phyloP scores from a whole-genome alignment of 1,140 invertebrate genomes.

The Diorhabda sublineata region DNA sequence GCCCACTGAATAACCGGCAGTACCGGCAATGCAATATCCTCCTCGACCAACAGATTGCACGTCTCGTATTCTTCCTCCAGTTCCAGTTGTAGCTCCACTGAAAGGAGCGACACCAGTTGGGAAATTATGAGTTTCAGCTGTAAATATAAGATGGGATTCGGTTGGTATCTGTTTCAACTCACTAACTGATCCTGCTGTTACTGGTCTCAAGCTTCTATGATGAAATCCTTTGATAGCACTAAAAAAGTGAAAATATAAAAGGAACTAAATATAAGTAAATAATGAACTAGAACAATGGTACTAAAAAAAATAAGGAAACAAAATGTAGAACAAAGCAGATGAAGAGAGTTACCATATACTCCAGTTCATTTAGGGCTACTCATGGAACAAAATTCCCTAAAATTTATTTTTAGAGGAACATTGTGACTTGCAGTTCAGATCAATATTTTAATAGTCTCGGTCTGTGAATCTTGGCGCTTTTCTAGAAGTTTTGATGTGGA shows the following conservation, averaged over 20 bases:
- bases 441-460: too few relatives aligned
- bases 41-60: conserved; percentile 90
- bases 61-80: conserved; percentile 91
- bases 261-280: too few relatives aligned
- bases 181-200: conserved; percentile 58
- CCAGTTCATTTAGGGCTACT: too few relatives aligned
- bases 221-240: conserved; percentile 87
- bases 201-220: conserved; percentile 62
- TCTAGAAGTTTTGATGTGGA: too few relatives aligned
- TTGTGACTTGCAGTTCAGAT: too few relatives aligned
- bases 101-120: conserved; percentile 92
- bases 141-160: conserved; percentile 92
- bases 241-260: conserved; percentile 36
- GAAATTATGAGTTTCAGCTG: conserved; percentile 98
- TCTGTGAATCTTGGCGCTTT: too few relatives aligned
- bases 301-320: too few relatives aligned
- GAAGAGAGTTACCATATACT: too few relatives aligned
- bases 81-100: conserved; percentile 95
- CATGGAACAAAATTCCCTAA: too few relatives aligned
- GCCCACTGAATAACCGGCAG: conserved; percentile 94
- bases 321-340: too few relatives aligned
- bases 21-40: conserved; percentile 90
- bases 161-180: conserved; percentile 55
- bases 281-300: too few relatives aligned
- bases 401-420: too few relatives aligned